Percentiles rank a stretch among this genome's conserved stretches.
Conservation (phyloP, 2,113 vertebrate genomes). For the Gadus macrocephalus region DNA sequence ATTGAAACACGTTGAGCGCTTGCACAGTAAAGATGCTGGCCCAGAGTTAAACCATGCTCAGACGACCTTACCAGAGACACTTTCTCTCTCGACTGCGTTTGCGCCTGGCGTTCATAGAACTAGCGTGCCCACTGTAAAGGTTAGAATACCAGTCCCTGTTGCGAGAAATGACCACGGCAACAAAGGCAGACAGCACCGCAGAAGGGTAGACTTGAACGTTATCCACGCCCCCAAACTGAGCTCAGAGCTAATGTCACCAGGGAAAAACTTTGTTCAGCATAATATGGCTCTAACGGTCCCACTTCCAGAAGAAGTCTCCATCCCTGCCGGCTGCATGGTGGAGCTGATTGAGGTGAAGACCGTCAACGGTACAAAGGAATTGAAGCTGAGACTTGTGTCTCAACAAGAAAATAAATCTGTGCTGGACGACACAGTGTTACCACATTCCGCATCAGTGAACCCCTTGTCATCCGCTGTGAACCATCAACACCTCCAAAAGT, state of each 20-base stretch:
- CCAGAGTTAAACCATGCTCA: slow-evolving; percentile 44
- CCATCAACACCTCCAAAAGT: slow-evolving; percentile 33
- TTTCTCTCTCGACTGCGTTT: slow-evolving; percentile 47
- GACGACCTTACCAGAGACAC: slow-evolving; percentile 14
- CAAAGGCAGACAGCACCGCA: slow-evolving; percentile 39
- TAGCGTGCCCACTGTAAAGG: slow-evolving; percentile 37
- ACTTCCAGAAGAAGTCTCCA: slow-evolving; percentile 82
- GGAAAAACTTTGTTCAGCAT: slow-evolving; percentile 76
- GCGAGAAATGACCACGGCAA: not conserved
- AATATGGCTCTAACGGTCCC: slow-evolving; percentile 84
- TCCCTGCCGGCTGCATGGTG: slow-evolving; percentile 87
- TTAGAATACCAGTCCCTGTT: slow-evolving; percentile 34
- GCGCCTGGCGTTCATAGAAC: slow-evolving; percentile 25
- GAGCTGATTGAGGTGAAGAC: slow-evolving; percentile 91
- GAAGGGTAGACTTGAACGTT: slow-evolving; percentile 37
- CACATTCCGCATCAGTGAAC: slow-evolving; percentile 35
- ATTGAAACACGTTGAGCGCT: slow-evolving; percentile 83
- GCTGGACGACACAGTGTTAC: slow-evolving; percentile 37
- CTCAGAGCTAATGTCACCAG: slow-evolving; percentile 75
- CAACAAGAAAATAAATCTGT: slow-evolving; percentile 57
- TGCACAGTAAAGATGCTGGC: slow-evolving; percentile 70
- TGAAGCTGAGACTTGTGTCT: slow-evolving; percentile 85
- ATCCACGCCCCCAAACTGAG: slow-evolving; percentile 59
- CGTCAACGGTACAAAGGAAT: slow-evolving; percentile 84
- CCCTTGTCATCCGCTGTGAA: slow-evolving; percentile 42